Base-by-base conservation (phyloP, 2,113 vertebrate genomes). In the Megatriorchis doriae region DNA sequence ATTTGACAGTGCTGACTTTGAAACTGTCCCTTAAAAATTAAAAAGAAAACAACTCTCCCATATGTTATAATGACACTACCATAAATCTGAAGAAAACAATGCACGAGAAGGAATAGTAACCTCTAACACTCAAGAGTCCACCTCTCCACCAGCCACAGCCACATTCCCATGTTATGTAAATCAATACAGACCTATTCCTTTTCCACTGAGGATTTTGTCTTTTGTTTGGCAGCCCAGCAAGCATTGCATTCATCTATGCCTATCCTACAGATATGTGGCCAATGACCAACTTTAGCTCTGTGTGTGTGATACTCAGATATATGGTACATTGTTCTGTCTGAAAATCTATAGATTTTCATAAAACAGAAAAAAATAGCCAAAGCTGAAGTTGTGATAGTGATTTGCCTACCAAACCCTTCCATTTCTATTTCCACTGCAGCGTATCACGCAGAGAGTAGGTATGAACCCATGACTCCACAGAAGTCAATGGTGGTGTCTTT, bases 1-100 rank as follows among this genome's bases (percentile, higher is more conserved):
- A 92, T 79, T 94, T 91, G 92, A 94, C 86, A 94, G 90, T 27
- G 38, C 27, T 70, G 42, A 89, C 63, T 97, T 94, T 19, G 43
- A 92, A 88, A 89, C 2, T 38, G 66, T 82, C 82, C 74, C 55
- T 88, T 88, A 78, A 66, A 91, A 94, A 78, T 59, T 53, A 53
- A 36, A 50, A 94, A 78, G 72, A 84, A 91, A 94, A 81, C 22
- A 94, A 27, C 50, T 38, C 47, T 61, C 32, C n/a, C 58, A 11
- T 63, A 26, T 50, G 50, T 58, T 80, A 22, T 20, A 66, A 50
- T 31, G 62, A 58, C 38, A 71, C 45, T 8, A 42, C 40, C 31
- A 34, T 38, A 40, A 77, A 80, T 31, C 31, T 56, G 36, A 95
- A 47, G 48, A 78, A 94, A 67, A 73, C 42, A 82, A 26, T 5